These are phyloP conservation scores for Aspidiotus rigidus DNA, from an alignment of 2,888 invertebrate genomes.

Conservation along the genomic window DNA sequence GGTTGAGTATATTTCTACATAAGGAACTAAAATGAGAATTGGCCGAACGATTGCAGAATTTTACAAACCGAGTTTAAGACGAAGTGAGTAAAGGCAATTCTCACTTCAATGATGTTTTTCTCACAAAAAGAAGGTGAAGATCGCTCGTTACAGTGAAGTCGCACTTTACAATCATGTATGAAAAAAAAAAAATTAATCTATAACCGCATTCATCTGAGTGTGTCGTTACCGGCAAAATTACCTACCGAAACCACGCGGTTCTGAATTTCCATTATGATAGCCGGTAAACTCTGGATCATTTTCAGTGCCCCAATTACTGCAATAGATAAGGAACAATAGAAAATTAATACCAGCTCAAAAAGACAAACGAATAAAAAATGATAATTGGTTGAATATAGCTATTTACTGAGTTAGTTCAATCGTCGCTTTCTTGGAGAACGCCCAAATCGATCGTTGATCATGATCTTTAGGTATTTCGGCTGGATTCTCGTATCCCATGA, in stretches of 20 bases:
- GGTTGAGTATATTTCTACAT: too few relatives aligned
- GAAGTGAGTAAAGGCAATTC: too few relatives aligned
- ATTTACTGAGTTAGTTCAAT: conserved; percentile 86
- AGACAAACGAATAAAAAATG: neutral
- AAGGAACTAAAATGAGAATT: too few relatives aligned
- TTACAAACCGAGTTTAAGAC: too few relatives aligned
- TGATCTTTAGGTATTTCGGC: conserved; percentile 62
- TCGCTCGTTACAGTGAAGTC: too few relatives aligned
- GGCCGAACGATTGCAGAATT: too few relatives aligned
- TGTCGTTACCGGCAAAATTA: conserved; percentile 22
- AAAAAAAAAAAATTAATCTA: too few relatives aligned
- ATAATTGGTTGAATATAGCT: neutral
- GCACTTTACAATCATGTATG: too few relatives aligned
- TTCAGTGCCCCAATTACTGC: conserved; percentile 92
- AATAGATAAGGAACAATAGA: conserved; percentile 42
- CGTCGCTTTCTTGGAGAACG: conserved; percentile 72
- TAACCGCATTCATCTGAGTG: neutral
- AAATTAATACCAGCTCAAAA: neutral
- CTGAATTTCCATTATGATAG: conserved; percentile 75
- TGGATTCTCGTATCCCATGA: conserved; percentile 77
- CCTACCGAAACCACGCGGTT: conserved; percentile 76
- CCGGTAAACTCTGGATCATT: conserved; percentile 65
- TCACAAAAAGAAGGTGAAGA: too few relatives aligned
- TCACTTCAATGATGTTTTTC: too few relatives aligned
- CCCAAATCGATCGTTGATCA: conserved; percentile 61